phyloP scores from a whole-genome alignment of 2,888 invertebrate genomes.

The Oligia fasciuncula region DNA sequence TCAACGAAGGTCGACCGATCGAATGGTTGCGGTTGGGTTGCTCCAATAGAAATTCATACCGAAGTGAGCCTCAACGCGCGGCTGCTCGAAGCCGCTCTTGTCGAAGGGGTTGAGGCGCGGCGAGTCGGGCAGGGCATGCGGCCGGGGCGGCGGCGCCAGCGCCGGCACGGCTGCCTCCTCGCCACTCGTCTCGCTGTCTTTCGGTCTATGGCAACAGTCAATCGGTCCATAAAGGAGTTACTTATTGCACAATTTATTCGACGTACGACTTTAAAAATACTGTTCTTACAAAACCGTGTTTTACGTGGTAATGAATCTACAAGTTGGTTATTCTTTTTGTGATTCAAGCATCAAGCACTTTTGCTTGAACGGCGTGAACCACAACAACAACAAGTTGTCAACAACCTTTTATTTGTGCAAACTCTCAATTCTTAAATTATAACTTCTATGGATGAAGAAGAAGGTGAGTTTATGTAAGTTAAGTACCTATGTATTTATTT shows the following conservation, averaged over 20 bases:
- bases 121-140: slow-evolving; percentile 86
- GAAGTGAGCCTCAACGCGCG: slow-evolving; percentile 71
- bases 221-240: neutral
- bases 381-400: neutral
- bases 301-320: neutral
- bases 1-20: neutral
- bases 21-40: neutral
- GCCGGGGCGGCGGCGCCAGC: slow-evolving; percentile 93
- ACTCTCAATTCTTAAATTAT: neutral
- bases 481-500: no score
- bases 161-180: slow-evolving; percentile 90
- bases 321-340: no score
- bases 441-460: neutral
- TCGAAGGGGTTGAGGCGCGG: slow-evolving; percentile 95
- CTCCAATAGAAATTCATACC: slow-evolving; percentile 48
- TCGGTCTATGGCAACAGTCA: slow-evolving; percentile 83
- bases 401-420: neutral
- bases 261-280: neutral
- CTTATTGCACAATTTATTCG: neutral
- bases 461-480: neutral
- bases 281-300: neutral
- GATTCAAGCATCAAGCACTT: neutral
- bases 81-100: slow-evolving; percentile 87
- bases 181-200: slow-evolving; percentile 79
- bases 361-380: neutral